A percentile compares a stretch with the other conserved stretches of the same genome.
These are phyloP conservation scores for Callyntrura guangdongensis DNA, from an alignment of 2,888 invertebrate genomes.

Conservation along the genomic window DNA sequence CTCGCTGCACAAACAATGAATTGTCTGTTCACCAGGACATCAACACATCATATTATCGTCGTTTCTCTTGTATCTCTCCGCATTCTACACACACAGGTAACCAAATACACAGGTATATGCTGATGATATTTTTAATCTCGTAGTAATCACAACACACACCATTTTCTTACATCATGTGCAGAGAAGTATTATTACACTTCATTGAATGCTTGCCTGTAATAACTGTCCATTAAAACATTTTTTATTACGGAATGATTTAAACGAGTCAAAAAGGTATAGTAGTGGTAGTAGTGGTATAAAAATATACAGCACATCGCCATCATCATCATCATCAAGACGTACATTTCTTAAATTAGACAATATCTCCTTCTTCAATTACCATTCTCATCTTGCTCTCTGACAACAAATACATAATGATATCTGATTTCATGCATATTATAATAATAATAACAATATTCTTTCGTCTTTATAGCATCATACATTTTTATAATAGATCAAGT, in stretches of 20 bases:
- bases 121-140: too few species aligned
- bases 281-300: too few species aligned
- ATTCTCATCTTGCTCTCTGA: conserved; percentile 2
- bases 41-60: too few species aligned
- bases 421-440: conserved; percentile 33
- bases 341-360: conserved; percentile 14
- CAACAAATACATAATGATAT: conserved; percentile 21
- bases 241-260: conserved; percentile 33
- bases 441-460: too few species aligned
- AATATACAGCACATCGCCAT: too few species aligned
- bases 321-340: background rate
- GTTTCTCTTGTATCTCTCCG: too few species aligned
- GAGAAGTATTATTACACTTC: background rate
- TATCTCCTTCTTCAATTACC: conserved; percentile 33
- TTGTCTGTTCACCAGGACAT: too few species aligned
- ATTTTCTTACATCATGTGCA: too few species aligned
- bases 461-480: conserved; percentile 25
- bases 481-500: conserved; percentile 37
- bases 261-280: background rate
- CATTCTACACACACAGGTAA: too few species aligned
- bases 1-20: too few species aligned
- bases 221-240: conserved; percentile 23
- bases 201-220: conserved; percentile 5
- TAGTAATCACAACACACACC: too few species aligned
- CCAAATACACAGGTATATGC: too few species aligned